Conservation (phyloP, 2,888 invertebrate genomes). For the Rugalucina vietnamica region DNA sequence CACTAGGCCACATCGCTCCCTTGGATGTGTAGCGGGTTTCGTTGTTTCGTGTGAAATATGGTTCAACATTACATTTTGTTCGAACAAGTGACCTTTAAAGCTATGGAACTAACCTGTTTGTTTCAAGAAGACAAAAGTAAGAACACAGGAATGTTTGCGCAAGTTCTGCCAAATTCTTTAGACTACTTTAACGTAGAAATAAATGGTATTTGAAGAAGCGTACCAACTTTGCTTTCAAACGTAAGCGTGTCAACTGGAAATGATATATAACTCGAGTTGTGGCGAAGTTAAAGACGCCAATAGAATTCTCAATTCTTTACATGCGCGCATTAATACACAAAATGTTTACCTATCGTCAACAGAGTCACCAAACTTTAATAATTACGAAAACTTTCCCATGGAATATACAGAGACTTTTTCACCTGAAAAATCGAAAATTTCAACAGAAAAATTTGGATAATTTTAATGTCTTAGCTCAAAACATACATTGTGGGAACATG, state of each 20-base stretch:
- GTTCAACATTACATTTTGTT: no score
- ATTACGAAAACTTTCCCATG: neutral
- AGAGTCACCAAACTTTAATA: neutral
- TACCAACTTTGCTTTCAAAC: neutral
- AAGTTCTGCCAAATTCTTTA: neutral
- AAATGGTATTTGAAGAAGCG: conserved; percentile 9
- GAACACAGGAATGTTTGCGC: neutral
- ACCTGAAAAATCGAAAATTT: no score
- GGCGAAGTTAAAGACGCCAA: neutral
- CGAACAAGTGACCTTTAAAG: no score
- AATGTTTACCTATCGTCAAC: neutral
- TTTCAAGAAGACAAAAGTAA: no score
- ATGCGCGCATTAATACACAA: neutral
- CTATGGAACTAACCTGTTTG: no score
- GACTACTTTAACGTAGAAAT: neutral
- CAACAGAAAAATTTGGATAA: no score
- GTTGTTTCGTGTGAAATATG: no score
- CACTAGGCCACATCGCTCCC: no score
- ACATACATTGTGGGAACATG: no score
- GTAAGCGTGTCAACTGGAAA: neutral
- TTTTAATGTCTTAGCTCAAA: no score
- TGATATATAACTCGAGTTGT: conserved; percentile 15
- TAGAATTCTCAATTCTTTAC: neutral
- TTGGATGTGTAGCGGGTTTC: no score
- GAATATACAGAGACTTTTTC: no score